Base-by-base conservation (phyloP, 2,113 vertebrate species). In the Pedetes capensis region DNA sequence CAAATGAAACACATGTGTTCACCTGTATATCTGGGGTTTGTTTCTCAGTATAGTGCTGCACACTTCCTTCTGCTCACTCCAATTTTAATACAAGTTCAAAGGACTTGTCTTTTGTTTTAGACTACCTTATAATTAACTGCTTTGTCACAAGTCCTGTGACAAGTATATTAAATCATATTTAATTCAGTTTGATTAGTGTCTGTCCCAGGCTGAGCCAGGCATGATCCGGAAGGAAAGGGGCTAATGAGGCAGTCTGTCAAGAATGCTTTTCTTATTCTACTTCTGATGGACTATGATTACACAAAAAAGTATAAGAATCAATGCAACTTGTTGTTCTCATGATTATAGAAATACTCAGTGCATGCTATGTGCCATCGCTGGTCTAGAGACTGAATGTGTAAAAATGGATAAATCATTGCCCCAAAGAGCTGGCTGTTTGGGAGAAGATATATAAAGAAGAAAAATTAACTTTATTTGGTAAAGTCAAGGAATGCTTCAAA, bases 61-160 rank as follows among this genome's bases (percentile, higher is more conserved):
- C 7, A 39, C 5, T 68, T 84, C 27, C 89, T 88, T 47, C 34
- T 86, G 34, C 29, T 87, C 12, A 29, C 23, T 95, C 39, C 16
- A 75, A 69, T 91, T 95, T 96, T 93, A 75, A 89, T 71, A 59
- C 8, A 64, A 16, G 6, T 78, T 78, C 68, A 72, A 95, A 68
- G 53, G 93, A 68, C 20, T 11, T 80, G 32, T 76, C 42, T 64
- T 94, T 91, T 90, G 81, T 79, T 92, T 93, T 74, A 75, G 49
- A 47, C 34, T 79, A 39, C 18, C 34, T 94, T 88, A 25, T 75
- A 92, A 51, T 72, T 53, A 85, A 57, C 47, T 75, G 12, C 25
- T 91, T 88, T 91, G 53, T 82, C 53, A 49, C 8, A 53, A 63
- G 22, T 72, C 42, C 42, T 87, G 23, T 83, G 76, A 71, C 69